Base-by-base conservation (phyloP, 2,888 invertebrate species). In the Apamea sordens region DNA sequence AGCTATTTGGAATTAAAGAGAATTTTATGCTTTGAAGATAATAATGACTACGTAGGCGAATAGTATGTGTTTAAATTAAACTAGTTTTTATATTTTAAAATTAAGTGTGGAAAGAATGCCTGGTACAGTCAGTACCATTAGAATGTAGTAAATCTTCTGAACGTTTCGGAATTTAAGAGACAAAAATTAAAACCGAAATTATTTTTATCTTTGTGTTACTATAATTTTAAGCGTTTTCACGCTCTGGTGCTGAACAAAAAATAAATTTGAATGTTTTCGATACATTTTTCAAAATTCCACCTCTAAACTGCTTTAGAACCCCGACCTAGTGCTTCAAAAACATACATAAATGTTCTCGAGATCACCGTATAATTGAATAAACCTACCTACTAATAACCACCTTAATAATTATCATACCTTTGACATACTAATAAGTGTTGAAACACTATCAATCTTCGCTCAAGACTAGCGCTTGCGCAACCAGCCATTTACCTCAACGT, bases 361-460 rank as follows among this genome's bases (percentile, higher is more conserved):
- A 73, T 50, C 8, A 44, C 28, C 5, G 10, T 41, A 41, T 41
- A 41, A 41, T 41, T 10, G 10, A 41, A 41, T 61, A 18, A 10
- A 56, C 2, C 24, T n/a, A 53, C 24, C 15, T 3, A 74, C 28
- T 8, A 10, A 76, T 18, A 24, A 18, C 28, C 1, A 59, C 21
- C 59, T 36, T 67, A 67, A 36, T 70, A 2, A 44, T 2, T 15
- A 83, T 24, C 41, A 65, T 59, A 73, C 63, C 56, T 50, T 11
- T 64, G 68, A 69, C 64, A 73, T 84, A 68, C 36, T 78, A 15
- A 1, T 32, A 36, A 64, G 69, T 82, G 80, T 80, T 67, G 86
- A 86, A 83, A 83, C 32, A 10, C 56, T n/a, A 83, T 86, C 63
- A 86, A 77, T 86, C 86, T 63, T 59, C 24, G 61, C 61, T 44